Percentiles rank a stretch among this genome's conserved stretches.
Conservation (phyloP, 2,888 invertebrate genomes). For the Pterostichus niger region DNA sequence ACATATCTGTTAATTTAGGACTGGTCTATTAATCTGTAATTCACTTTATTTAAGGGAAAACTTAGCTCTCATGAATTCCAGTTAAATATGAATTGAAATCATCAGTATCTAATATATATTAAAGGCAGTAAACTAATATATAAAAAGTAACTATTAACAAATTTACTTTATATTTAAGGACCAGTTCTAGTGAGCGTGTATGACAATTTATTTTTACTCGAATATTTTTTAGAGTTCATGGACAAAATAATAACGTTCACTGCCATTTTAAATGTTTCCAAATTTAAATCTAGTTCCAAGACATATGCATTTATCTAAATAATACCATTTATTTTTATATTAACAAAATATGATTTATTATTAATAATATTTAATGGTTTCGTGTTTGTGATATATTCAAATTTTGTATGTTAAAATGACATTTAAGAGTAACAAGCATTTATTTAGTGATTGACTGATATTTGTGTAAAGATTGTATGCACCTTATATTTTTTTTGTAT, state of each 20-base stretch:
- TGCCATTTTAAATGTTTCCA: slow-evolving; percentile 49
- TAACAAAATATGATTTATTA: slow-evolving; percentile 58
- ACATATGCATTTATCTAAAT: slow-evolving; percentile 29
- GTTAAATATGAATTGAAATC: neutral
- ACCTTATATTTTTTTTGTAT: slow-evolving; percentile 62
- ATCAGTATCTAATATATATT: neutral
- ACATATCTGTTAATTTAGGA: slow-evolving; percentile 49
- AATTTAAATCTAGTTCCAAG: slow-evolving; percentile 43
- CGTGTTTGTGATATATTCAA: slow-evolving; percentile 63
- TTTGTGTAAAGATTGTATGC: slow-evolving; percentile 58
- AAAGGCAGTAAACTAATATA: neutral
- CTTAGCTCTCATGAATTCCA: too few relatives aligned
- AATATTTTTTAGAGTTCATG: slow-evolving; percentile 19
- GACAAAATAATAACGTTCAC: slow-evolving; percentile 45
- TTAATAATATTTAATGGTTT: slow-evolving; percentile 55
- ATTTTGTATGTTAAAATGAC: slow-evolving; percentile 52
- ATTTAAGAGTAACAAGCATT: slow-evolving; percentile 45
- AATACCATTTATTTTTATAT: slow-evolving; percentile 50
- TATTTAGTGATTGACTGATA: slow-evolving; percentile 57
- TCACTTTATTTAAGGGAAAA: neutral
- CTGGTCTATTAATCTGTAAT: slow-evolving; percentile 20
- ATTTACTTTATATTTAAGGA: slow-evolving; percentile 7
- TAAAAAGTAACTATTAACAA: neutral
- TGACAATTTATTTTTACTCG: slow-evolving; percentile 35
- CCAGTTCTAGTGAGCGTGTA: slow-evolving; percentile 46